A percentile compares a stretch with the other conserved stretches of the same genome.
phyloP scores from a whole-genome alignment of 2,113 vertebrate species.

The Burhinus bistriatus region DNA sequence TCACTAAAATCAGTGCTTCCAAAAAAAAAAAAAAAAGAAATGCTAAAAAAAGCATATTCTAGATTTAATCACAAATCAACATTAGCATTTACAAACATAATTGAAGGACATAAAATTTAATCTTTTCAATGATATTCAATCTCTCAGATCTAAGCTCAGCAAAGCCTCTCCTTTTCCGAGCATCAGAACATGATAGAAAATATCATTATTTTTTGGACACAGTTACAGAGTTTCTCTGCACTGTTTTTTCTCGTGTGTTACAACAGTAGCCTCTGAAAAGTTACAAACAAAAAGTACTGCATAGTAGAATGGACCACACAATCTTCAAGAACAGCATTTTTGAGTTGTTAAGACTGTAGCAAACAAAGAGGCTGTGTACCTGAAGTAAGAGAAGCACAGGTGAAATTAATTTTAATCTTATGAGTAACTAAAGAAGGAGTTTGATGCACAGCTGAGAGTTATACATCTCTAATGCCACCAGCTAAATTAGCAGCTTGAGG shows the following conservation, averaged over 20 bases:
- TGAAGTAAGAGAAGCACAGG: not conserved
- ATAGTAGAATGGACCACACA: not conserved
- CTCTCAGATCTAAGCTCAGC: not conserved
- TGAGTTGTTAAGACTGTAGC: not conserved
- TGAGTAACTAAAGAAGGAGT: not conserved
- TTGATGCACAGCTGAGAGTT: not conserved
- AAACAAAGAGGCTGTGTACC: not conserved
- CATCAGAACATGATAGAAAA: not conserved
- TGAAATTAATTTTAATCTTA: not conserved
- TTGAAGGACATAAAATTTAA: not conserved
- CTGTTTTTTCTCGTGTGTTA: not conserved
- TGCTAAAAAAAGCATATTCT: not conserved
- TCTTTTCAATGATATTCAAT: not conserved
- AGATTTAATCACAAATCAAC: not conserved
- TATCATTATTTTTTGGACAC: not conserved
- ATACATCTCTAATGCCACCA: not conserved
- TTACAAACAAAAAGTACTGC: not conserved
- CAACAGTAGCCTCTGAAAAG: not conserved
- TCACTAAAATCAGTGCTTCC: not conserved
- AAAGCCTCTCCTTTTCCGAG: not conserved
- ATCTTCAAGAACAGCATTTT: not conserved
- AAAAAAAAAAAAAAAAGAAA: not conserved
- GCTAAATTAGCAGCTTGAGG: not conserved
- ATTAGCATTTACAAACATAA: not conserved
- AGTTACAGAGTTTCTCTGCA: not conserved